Evolutionary conservation across 2,888 invertebrate genomes (phyloP).

Genomic region (Petrolisthes manimaculis): DNA sequence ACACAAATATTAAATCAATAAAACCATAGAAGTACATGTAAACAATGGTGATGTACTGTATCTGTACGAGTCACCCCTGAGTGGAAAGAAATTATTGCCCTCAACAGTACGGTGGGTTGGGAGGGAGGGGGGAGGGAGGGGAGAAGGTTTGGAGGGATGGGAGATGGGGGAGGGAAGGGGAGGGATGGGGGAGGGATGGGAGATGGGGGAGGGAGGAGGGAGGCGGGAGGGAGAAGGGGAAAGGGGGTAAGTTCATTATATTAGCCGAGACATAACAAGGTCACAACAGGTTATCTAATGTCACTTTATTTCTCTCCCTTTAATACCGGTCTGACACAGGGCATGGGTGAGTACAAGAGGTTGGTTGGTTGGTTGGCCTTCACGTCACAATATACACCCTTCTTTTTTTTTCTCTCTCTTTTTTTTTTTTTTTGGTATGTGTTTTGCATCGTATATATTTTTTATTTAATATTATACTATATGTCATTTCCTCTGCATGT

Average conservation of each 20-base stretch:
- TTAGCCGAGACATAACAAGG: not conserved
- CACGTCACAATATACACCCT: not conserved
- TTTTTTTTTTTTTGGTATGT: not conserved
- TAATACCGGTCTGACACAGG: conserved; percentile 10
- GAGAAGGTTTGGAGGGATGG: too few species aligned
- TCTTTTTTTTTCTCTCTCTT: not conserved
- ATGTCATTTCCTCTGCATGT: not conserved
- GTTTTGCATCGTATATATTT: not conserved
- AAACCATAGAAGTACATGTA: too few species aligned
- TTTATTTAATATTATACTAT: not conserved
- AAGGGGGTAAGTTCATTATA: not conserved
- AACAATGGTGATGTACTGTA: too few species aligned
- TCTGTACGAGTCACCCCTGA: too few species aligned
- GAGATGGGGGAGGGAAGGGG: too few species aligned
- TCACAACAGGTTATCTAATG: not conserved
- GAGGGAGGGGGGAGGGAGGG: not conserved
- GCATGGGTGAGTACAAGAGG: conserved; percentile 4
- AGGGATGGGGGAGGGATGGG: too few species aligned
- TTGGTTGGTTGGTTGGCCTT: too few species aligned
- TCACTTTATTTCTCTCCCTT: not conserved
- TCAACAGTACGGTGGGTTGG: too few species aligned
- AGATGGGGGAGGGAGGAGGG: not conserved
- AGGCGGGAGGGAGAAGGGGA: not conserved
- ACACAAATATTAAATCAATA: too few species aligned
- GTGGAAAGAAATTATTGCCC: too few species aligned